Conservation (phyloP, 1,140 invertebrate genomes). For the Plodia interpunctella region DNA sequence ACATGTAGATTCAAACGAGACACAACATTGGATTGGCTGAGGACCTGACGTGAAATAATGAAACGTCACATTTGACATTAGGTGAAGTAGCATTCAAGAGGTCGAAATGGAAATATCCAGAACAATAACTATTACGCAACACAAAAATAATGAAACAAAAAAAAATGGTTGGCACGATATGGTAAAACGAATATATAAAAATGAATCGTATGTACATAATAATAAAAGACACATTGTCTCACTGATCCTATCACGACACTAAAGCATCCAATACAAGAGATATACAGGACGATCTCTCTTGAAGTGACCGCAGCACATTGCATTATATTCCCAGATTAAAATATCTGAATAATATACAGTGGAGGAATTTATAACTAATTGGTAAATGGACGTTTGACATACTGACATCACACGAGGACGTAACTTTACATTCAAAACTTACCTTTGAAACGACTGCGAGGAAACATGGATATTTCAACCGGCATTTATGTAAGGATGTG, state of each 20-base stretch:
- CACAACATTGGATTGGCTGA: not conserved
- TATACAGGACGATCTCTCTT: not conserved
- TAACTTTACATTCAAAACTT: conserved; percentile 12
- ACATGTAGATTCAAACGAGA: not conserved
- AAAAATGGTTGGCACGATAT: too few species aligned
- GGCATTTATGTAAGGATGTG: too few species aligned
- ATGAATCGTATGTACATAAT: too few species aligned
- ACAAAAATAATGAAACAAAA: too few species aligned
- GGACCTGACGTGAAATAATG: not conserved
- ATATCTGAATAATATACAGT: conserved; percentile 69
- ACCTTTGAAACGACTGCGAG: conserved; percentile 10
- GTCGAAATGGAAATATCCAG: not conserved
- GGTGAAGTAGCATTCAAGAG: not conserved
- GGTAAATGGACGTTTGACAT: conserved; percentile 69
- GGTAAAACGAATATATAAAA: too few species aligned
- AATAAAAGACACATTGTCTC: conserved; percentile 25
- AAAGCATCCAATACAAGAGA: not conserved
- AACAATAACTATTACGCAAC: too few species aligned
- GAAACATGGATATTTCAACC: too few species aligned
- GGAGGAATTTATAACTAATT: conserved; percentile 66
- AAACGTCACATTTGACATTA: not conserved
- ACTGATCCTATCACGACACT: conserved; percentile 33
- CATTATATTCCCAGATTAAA: conserved; percentile 44
- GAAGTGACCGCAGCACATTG: conserved; percentile 26
- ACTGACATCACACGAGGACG: conserved; percentile 24